Percentiles rank a stretch among this genome's conserved stretches.
phyloP scores from a whole-genome alignment of 2,888 invertebrate genomes.

The Stenodera caucasica region DNA sequence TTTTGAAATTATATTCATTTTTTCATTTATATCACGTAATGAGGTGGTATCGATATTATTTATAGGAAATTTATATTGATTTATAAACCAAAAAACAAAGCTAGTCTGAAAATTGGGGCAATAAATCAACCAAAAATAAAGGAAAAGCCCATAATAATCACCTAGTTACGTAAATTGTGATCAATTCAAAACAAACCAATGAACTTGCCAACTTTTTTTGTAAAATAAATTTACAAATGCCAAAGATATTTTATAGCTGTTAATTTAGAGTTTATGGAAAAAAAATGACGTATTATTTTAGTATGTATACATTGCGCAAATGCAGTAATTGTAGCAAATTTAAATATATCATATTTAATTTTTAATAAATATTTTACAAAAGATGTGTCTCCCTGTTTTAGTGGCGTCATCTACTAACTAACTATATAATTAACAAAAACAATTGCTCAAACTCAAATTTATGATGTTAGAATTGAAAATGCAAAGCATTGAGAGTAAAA shows the following conservation, averaged over 20 bases:
- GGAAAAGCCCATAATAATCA: slow-evolving; percentile 13
- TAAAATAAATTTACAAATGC: slow-evolving; percentile 43
- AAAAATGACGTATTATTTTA: slow-evolving; percentile 29
- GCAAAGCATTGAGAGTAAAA: too few relatives aligned
- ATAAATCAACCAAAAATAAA: slow-evolving; percentile 1
- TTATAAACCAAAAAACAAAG: background rate
- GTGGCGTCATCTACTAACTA: too few relatives aligned
- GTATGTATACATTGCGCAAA: slow-evolving; percentile 26
- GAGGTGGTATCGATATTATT: slow-evolving; percentile 5
- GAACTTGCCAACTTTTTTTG: slow-evolving; percentile 33
- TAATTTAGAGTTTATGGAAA: slow-evolving; percentile 20
- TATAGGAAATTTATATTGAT: background rate
- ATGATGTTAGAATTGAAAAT: too few relatives aligned
- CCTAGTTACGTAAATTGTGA: slow-evolving; percentile 33
- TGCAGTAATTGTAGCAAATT: slow-evolving; percentile 22
- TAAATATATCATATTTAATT: slow-evolving; percentile 21
- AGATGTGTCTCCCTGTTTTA: background rate
- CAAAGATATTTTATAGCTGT: slow-evolving; percentile 44
- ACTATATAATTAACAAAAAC: too few relatives aligned
- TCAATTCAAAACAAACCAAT: slow-evolving; percentile 23
- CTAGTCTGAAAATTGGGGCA: slow-evolving; percentile 10
- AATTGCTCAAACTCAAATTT: too few relatives aligned
- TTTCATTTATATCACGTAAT: slow-evolving; percentile 5
- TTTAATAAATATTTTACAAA: slow-evolving; percentile 20
- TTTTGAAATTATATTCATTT: slow-evolving; percentile 28